phyloP scores from a whole-genome alignment of 2,888 invertebrate genomes.

The Gymnoscelis rufifasciata region DNA sequence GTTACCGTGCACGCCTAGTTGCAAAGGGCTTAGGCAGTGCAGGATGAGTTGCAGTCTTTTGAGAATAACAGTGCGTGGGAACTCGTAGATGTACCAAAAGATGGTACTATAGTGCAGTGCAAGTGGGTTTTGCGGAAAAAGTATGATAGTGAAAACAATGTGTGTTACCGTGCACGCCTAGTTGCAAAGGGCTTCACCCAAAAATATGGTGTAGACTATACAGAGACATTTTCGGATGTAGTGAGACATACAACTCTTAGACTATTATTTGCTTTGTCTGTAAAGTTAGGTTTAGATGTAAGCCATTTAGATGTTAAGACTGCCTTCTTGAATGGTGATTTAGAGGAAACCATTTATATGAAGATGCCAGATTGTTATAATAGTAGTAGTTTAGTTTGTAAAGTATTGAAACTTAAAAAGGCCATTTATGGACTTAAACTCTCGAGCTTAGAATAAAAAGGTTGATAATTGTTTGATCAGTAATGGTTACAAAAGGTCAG shows the following conservation, averaged over 20 bases:
- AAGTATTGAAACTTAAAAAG: conserved; percentile 28
- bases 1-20: not conserved
- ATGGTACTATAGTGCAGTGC: conserved; percentile 20
- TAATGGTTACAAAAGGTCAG: conserved; percentile 22
- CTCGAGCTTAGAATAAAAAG: conserved; percentile 28
- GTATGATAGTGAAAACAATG: not conserved
- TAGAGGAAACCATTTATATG: conserved; percentile 28
- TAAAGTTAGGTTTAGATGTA: conserved; percentile 12
- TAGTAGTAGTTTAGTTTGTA: conserved; percentile 4
- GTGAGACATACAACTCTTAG: conserved; percentile 17
- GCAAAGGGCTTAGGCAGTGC: conserved; percentile 15
- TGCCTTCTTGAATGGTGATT: conserved; percentile 17
- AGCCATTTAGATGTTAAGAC: conserved; percentile 21
- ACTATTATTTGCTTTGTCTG: conserved; percentile 19
- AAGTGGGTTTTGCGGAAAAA: conserved; percentile 21
- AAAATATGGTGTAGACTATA: not conserved
- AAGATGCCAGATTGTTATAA: conserved; percentile 12
- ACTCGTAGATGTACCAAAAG: conserved; percentile 18
- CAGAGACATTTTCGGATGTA: conserved; percentile 13
- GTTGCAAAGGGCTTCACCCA: not conserved
- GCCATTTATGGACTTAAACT: conserved; percentile 33
- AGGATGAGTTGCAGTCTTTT: conserved; percentile 25
- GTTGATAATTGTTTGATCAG: conserved; percentile 22
- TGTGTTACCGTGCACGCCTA: not conserved
- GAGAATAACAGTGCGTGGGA: conserved; percentile 29